Evolutionary conservation across 1,140 invertebrate genomes (phyloP).

Genomic region (Tetraneura akinire): DNA sequence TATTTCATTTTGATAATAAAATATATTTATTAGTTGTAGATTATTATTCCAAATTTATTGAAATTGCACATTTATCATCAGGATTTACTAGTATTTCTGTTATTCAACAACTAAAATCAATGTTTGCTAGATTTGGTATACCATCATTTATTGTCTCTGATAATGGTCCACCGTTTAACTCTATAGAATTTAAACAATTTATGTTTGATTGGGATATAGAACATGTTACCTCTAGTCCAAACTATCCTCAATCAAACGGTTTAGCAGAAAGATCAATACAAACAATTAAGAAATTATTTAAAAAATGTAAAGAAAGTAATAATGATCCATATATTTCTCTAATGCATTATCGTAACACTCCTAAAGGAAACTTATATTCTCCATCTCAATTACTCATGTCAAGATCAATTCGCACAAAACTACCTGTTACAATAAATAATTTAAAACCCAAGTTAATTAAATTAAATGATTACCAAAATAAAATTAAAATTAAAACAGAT

Average conservation of each 20-base stretch:
- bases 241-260: constrained; percentile 52
- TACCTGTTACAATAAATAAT: neutral
- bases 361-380: constrained; percentile 16
- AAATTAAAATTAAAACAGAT: neutral
- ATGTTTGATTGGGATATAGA: constrained; percentile 37
- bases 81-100: constrained; percentile 28
- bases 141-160: constrained; percentile 56
- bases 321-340: neutral
- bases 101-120: constrained; percentile 53
- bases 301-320: constrained; percentile 33
- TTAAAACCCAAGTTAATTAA: neutral
- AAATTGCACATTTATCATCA: constrained; percentile 24
- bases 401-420: neutral
- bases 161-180: constrained; percentile 54
- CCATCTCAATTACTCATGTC: constrained; percentile 7
- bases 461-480: neutral
- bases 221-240: constrained; percentile 38
- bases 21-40: constrained; percentile 53
- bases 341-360: constrained; percentile 42
- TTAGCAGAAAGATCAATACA: constrained; percentile 51
- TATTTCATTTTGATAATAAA: constrained; percentile 48
- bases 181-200: constrained; percentile 51
- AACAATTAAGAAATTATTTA: constrained; percentile 50
- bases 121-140: constrained; percentile 57
- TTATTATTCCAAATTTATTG: constrained; percentile 53